A percentile compares a stretch with the other conserved stretches of the same genome.
These are phyloP conservation scores for Cranoglanis bouderius DNA, from an alignment of 2,113 vertebrate species.

Conservation along the genomic window DNA sequence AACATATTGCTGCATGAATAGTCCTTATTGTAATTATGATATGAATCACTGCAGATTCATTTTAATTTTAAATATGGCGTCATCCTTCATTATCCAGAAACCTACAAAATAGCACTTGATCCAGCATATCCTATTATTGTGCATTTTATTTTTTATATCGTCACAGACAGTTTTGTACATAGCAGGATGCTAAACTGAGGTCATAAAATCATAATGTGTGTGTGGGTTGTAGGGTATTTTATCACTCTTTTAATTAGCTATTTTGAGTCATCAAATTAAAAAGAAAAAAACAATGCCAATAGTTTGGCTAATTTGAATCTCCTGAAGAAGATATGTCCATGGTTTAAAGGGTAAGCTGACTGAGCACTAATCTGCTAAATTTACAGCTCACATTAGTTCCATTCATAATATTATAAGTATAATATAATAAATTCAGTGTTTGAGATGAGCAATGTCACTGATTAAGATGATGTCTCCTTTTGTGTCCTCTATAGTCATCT, in stretches of 20 bases:
- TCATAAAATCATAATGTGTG: neutral
- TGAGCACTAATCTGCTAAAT: neutral
- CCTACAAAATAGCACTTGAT: neutral
- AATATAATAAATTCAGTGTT: neutral
- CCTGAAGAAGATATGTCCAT: neutral
- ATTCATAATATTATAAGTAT: neutral
- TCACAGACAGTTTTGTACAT: neutral
- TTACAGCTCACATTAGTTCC: neutral
- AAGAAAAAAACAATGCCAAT: neutral
- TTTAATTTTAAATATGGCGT: neutral
- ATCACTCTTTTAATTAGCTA: neutral
- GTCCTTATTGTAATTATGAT: neutral
- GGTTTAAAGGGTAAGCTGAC: neutral
- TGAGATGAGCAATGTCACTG: neutral
- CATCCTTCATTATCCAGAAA: neutral
- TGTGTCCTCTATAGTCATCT: neutral
- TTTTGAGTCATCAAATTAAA: neutral
- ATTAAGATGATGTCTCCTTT: neutral
- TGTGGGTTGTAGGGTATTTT: neutral
- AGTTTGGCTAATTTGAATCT: neutral
- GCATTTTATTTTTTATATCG: neutral
- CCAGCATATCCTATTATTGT: neutral
- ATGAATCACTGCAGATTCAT: neutral
- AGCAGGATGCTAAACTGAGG: neutral
- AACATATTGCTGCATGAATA: neutral